Base-by-base conservation (phyloP, 2,888 invertebrate species). In the Drosophila anomalata region DNA sequence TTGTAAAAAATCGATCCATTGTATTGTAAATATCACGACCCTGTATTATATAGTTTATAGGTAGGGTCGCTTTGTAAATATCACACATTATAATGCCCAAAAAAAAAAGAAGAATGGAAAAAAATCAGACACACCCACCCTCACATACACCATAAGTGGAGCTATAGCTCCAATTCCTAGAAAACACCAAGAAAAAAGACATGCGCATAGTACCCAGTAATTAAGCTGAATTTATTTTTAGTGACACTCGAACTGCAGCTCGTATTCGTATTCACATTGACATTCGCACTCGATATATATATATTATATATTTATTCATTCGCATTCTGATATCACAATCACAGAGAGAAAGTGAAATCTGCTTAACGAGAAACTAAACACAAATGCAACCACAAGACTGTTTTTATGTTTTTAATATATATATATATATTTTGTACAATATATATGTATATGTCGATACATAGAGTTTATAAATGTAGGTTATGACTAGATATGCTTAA, bases 311-410 rank as follows among this genome's bases (percentile, higher is more conserved):
- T 76, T 63, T 72, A 76, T 82, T 79, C 74, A 79, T 76, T 84
- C 85, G 81, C 79, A 81, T 76, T 67, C 66, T 59, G 60, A 58
- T 26, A 79, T 67, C 41, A 73, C 36, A 60, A 60, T 60, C 58
- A 60, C 46, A 39, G 14, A 39, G 22, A 47, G 41, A 55, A 56
- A 42, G 11, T 72, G 70, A 70, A 63, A 70, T 69, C 78, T 68
- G 85, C 79, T 77, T 59, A 59, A 74, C 70, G 79, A 78, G 78
- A 77, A 84, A 86, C 74, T 87, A 84, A 76, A 89, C 89, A 90
- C 89, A 91, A 90, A 90, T 90, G 90, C 88, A 90, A 90, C 90
- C 85, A 89, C 89, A 89, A 90, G 91, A 90, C 91, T 90, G 91
- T 89, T 90, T 86, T 86, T 72, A 71, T 62, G 39, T 69, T 72